Conservation (phyloP, 1,140 invertebrate genomes). For the Pseudomyrmex sp. region DNA sequence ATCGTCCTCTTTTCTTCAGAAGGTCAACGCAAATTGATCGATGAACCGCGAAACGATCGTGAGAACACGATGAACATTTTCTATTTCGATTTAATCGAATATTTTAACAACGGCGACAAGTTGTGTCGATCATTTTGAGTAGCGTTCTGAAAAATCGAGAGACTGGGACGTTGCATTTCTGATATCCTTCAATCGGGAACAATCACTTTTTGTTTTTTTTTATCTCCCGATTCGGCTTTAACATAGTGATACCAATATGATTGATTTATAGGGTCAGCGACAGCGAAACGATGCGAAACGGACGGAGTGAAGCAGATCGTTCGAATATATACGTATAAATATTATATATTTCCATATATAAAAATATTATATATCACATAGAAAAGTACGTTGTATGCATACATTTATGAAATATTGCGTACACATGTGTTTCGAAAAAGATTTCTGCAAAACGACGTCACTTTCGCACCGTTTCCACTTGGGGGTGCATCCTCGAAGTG, state of each 20-base stretch:
- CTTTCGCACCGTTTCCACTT: constrained; percentile 44
- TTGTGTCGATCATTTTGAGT: neutral
- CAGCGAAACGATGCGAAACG: constrained; percentile 37
- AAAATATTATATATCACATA: too few species aligned
- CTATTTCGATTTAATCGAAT: too few species aligned
- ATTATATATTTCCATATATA: too few species aligned
- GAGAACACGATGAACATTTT: neutral
- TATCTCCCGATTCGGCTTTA: constrained; percentile 59
- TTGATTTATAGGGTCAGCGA: constrained; percentile 57
- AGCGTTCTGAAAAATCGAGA: constrained; percentile 2
- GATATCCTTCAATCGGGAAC: neutral
- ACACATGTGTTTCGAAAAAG: neutral
- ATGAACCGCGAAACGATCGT: neutral
- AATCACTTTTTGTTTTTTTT: neutral
- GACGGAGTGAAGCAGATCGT: neutral
- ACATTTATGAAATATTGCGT: neutral
- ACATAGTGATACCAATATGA: constrained; percentile 61
- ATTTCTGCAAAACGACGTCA: neutral
- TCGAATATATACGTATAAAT: too few species aligned
- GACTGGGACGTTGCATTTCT: constrained; percentile 15
- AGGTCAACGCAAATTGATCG: neutral
- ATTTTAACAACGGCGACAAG: too few species aligned
- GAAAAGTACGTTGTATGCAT: too few species aligned
- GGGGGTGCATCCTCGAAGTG: constrained; percentile 68
- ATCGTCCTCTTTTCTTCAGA: neutral